Conservation (phyloP, 2,888 invertebrate genomes). For the Eupithecia subfuscata region DNA sequence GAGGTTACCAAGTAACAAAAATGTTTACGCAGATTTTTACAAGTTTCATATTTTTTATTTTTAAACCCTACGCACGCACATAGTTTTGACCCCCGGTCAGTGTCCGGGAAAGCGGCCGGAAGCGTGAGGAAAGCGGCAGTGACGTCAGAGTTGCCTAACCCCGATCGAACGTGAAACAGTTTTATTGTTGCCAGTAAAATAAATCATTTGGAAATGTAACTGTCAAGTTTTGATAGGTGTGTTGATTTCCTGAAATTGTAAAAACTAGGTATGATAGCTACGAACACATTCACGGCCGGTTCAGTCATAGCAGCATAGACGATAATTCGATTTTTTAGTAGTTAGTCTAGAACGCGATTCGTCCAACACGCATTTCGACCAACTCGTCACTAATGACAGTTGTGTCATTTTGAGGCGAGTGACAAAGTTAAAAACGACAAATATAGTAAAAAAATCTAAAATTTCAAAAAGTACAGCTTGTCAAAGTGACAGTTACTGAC, state of each 20-base stretch:
- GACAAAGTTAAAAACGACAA: no score
- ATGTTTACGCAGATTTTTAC: neutral
- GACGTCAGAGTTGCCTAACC: slow-evolving; percentile 65
- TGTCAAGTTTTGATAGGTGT: slow-evolving; percentile 4
- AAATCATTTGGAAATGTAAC: slow-evolving; percentile 9
- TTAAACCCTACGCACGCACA: slow-evolving; percentile 14
- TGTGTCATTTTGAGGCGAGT: no score
- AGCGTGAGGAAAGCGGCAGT: slow-evolving; percentile 64
- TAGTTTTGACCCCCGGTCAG: slow-evolving; percentile 50
- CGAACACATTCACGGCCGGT: neutral
- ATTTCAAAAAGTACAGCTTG: no score
- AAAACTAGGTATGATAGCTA: neutral
- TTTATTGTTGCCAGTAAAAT: slow-evolving; percentile 12
- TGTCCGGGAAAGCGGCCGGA: slow-evolving; percentile 70
- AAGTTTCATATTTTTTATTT: neutral
- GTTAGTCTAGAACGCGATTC: no score
- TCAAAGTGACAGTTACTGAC: no score
- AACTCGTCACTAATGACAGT: no score
- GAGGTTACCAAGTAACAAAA: neutral
- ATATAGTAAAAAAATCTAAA: no score
- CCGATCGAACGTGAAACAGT: slow-evolving; percentile 27
- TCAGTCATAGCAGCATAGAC: neutral
- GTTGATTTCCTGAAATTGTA: neutral
- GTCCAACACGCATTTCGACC: no score
- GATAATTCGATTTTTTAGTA: neutral